Base-by-base conservation (phyloP, 2,888 invertebrate genomes). In the Nebria salina region DNA sequence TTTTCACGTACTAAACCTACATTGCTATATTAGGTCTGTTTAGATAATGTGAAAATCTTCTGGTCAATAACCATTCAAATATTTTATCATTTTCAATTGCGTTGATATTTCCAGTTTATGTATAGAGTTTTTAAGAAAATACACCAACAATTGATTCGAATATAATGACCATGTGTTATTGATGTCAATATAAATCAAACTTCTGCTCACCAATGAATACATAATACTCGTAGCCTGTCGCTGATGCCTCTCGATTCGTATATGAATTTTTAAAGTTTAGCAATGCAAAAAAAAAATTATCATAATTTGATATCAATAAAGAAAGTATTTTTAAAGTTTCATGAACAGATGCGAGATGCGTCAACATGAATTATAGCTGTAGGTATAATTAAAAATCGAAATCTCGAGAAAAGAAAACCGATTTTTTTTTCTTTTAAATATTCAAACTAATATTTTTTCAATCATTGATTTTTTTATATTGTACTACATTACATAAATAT, bases 1-100 rank as follows among this genome's bases (percentile, higher is more conserved):
- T 54, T 54, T 54, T 54, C 54, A 54, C 54, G 54, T 54, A 54
- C 54, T 54, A 54, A 54, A 54, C 54, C 54, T 54, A 54, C 54
- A 54, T 54, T 13, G 54, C 54, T 54, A 8, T 54, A 54, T 54
- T 54, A 54, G 2, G 5, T 4, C 13, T 54, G 13, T 54, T 54
- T 54, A 54, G 54, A 54, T 54, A 54, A 54, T 54, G 54, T 54
- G 54, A 54, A 54, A 54, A 54, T 54, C 8, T 54, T 54, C 54
- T 54, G 2, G 6, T 13, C 8, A 4, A 54, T 54, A 54, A 34
- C 34, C 54, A 54, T 11, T 4, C 34, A 34, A 34, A 34, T 34
- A 34, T 34, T 2, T 34, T 34, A 34, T 34, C 2, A 34, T 2
- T 34, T 34, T 5, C 34, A 34, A 4, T 34, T 34, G 5, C 5